These are phyloP conservation scores for Polylopha cassiicola DNA, from an alignment of 2,888 invertebrate species.

Conservation along the genomic window DNA sequence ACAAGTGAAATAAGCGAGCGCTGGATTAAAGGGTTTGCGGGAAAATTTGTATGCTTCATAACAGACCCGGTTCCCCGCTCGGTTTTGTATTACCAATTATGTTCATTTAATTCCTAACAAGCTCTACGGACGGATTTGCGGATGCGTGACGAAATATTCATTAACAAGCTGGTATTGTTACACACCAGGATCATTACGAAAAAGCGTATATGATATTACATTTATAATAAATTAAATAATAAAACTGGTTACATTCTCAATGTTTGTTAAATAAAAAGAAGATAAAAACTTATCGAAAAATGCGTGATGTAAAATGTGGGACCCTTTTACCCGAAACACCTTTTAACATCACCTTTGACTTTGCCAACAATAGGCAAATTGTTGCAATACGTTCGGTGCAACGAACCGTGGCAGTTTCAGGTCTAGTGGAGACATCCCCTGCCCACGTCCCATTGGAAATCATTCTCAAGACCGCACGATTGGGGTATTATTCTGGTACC, in stretches of 20 bases:
- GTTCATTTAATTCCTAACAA: constrained; percentile 63
- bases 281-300: too few species aligned
- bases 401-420: constrained; percentile 69
- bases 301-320: constrained; percentile 14
- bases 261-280: too few species aligned
- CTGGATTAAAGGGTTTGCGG: constrained; percentile 73
- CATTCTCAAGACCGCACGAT: constrained; percentile 47
- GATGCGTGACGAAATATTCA: constrained; percentile 31
- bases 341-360: constrained; percentile 55
- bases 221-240: constrained; percentile 6
- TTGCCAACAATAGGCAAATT: constrained; percentile 57
- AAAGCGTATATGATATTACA: constrained; percentile 2
- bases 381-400: constrained; percentile 54
- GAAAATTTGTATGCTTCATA: constrained; percentile 72
- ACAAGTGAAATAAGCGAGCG: constrained; percentile 73
- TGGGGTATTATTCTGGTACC: constrained; percentile 26
- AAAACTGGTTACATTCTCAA: too few species aligned
- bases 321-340: constrained; percentile 27
- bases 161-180: constrained; percentile 25
- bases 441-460: constrained; percentile 59
- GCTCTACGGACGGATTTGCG: constrained; percentile 36
- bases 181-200: constrained; percentile 4
- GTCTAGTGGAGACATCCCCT: constrained; percentile 60
- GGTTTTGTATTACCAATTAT: constrained; percentile 76
- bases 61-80: constrained; percentile 52